Base-by-base conservation (phyloP, 2,113 vertebrate genomes). In the Hepsetus odoe region DNA sequence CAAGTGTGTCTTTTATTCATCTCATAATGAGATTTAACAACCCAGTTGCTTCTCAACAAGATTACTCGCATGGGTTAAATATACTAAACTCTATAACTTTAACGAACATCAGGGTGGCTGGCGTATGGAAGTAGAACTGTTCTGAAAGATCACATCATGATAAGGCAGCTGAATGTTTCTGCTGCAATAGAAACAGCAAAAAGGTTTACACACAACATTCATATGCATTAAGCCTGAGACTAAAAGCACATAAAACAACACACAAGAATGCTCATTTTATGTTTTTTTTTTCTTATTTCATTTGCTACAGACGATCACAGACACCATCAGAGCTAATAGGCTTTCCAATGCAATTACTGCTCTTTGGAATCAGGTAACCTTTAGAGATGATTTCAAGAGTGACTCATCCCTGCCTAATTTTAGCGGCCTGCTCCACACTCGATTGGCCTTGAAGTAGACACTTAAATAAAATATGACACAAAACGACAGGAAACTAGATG, bases 361-460 rank as follows among this genome's bases (percentile, higher is more conserved):
- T 85, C 85, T 90, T 91, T 86, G 87, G 87, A 90, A 90, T 86
- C 81, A 87, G 84, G 83, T 88, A 92, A 92, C 91, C 90, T 94
- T 92, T 91, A 90, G 85, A 81, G 75, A 87, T 83, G 85, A 83
- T 91, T 92, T 89, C 88, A 86, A 76, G 86, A 84, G 86, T 92
- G 89, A 92, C 85, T 93, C 92, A 91, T 56, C 76, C 70, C 82
- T 74, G 40, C 86, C 85, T 91, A 90, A 92, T 90, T 91, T 91
- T 88, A 88, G 86, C 87, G 82, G 62, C 82, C 83, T 85, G 80
- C 83, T 76, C 81, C 83, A 82, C 84, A 83, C 81, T 71, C 84
- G 83, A 90, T 85, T 84, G 82, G 83, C 82, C 84, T 84, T 89
- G 84, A 86, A 90, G 83, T 85, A 55, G 76, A 87, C 82, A 88